These are phyloP conservation scores for Pseudoatta argentina DNA, from an alignment of 1,140 invertebrate genomes.

Conservation along the genomic window DNA sequence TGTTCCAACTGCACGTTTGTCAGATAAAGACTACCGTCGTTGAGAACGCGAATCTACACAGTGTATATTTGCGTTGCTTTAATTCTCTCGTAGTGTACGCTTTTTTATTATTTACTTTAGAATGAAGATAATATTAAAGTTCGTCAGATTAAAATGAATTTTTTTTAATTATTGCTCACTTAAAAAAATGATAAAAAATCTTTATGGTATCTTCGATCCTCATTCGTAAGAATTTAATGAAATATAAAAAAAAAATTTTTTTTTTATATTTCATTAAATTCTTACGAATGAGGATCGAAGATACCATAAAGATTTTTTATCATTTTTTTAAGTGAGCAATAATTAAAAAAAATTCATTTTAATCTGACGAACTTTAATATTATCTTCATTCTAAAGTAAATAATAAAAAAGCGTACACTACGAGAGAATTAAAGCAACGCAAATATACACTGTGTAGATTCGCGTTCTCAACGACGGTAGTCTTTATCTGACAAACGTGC, in stretches of 20 bases:
- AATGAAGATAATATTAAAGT: not conserved
- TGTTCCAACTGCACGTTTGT: slow-evolving; percentile 92
- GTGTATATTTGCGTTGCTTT: not conserved
- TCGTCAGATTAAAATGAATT: not conserved
- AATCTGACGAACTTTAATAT: not conserved
- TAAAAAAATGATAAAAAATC: not conserved
- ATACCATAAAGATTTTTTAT: not conserved
- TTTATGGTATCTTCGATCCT: not conserved
- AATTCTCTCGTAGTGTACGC: not conserved
- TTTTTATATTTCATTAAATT: not conserved
- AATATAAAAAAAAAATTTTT: not conserved
- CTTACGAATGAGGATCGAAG: not conserved
- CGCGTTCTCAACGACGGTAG: slow-evolving; percentile 91
- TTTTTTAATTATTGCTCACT: not conserved
- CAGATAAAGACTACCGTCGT: slow-evolving; percentile 92
- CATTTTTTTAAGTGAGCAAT: not conserved
- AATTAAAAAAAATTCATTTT: not conserved
- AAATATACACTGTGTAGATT: slow-evolving; percentile 80
- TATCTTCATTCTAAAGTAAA: not conserved
- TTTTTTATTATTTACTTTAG: not conserved
- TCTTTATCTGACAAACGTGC: slow-evolving; percentile 91
- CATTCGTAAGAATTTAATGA: not conserved
- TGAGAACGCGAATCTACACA: slow-evolving; percentile 89
- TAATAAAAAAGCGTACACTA: not conserved
- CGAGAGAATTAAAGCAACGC: not conserved